Conservation (phyloP, 2,888 invertebrate species). For the Escarpia spicata region DNA sequence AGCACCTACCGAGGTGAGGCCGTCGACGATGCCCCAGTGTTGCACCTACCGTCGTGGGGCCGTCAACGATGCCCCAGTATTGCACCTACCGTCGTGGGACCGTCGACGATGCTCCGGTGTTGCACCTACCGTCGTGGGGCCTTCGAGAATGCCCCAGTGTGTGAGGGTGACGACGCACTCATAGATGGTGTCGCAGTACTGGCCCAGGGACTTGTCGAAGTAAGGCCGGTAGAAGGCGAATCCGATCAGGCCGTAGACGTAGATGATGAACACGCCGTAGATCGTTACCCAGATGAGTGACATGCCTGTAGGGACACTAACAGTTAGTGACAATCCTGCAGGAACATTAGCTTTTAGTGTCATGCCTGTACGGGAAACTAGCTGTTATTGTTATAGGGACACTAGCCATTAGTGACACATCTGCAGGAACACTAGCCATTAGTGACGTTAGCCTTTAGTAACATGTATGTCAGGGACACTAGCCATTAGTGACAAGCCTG, state of each 20-base stretch:
- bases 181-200: not conserved
- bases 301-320: not conserved
- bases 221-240: not conserved
- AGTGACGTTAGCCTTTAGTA: not conserved
- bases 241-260: not conserved
- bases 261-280: constrained; percentile 4
- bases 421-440: not conserved
- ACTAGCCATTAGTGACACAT: not conserved
- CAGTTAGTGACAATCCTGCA: not conserved
- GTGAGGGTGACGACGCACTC: not conserved
- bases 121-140: not conserved
- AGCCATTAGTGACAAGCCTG: not conserved
- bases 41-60: too few species aligned
- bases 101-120: not conserved
- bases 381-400: not conserved
- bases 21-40: too few species aligned
- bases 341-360: not conserved
- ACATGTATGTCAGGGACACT: not conserved
- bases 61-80: too few species aligned
- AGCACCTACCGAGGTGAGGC: too few species aligned
- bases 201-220: not conserved
- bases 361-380: not conserved
- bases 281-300: not conserved
- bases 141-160: not conserved
- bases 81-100: not conserved